A percentile compares a stretch with the other conserved stretches of the same genome.
These are phyloP conservation scores for Scopus umbretta DNA, from an alignment of 2,113 vertebrate species.

Conservation along the genomic window DNA sequence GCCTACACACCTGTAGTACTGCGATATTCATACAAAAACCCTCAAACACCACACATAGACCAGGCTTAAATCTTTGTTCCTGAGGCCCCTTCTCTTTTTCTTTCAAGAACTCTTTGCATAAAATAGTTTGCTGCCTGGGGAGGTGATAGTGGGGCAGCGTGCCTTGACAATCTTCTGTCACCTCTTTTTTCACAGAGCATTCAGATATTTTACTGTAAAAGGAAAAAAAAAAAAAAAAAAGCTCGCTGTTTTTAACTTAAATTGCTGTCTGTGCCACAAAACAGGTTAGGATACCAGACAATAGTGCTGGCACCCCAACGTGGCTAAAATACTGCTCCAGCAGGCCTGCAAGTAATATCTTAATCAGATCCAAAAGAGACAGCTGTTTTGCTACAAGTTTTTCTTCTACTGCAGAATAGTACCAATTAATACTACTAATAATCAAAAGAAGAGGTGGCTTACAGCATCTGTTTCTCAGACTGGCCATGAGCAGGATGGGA, in stretches of 20 bases:
- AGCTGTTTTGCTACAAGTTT: not conserved
- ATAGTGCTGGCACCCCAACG: not conserved
- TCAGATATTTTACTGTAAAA: not conserved
- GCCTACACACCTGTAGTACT: not conserved
- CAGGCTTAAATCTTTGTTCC: not conserved
- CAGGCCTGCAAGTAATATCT: not conserved
- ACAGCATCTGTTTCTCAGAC: not conserved
- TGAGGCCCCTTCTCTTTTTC: not conserved
- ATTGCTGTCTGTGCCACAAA: not conserved
- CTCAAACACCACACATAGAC: accelerated
- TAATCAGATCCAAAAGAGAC: not conserved
- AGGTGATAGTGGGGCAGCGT: not conserved
- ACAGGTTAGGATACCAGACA: not conserved
- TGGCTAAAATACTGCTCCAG: not conserved
- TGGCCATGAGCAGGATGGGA: not conserved
- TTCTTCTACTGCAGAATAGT: not conserved
- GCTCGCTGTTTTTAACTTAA: not conserved
- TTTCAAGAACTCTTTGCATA: not conserved
- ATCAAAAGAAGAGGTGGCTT: not conserved
- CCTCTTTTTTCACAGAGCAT: not conserved
- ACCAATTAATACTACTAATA: not conserved
- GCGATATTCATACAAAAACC: accelerated
- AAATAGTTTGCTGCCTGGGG: not conserved
- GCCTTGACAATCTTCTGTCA: too few relatives aligned
- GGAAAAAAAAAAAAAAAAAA: too few relatives aligned